Evolutionary conservation across 2,888 invertebrate genomes (phyloP).

Genomic region (Mythimna albipuncta): DNA sequence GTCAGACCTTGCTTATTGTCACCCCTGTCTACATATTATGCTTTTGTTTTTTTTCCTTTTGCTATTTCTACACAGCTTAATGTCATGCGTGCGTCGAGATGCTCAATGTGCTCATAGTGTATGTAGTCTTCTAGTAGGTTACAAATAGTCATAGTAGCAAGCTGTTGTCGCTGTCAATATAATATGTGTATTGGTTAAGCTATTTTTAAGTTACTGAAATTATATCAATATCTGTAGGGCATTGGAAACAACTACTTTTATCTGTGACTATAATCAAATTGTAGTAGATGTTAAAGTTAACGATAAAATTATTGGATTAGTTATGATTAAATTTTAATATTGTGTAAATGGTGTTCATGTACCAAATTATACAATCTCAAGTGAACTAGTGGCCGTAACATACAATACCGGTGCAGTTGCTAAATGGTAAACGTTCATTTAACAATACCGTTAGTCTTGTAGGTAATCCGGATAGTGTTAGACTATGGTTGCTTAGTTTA

Average conservation of each 20-base stretch:
- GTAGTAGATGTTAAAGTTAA: neutral
- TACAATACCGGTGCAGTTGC: neutral
- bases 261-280: neutral
- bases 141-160: conserved; percentile 1
- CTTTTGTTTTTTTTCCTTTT: conserved; percentile 15
- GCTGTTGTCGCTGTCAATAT: too few relatives aligned
- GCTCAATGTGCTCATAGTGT: too few relatives aligned
- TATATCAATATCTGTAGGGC: neutral
- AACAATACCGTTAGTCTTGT: neutral
- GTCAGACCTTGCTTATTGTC: neutral
- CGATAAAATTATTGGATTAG: neutral
- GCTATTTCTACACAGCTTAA: neutral
- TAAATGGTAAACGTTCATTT: neutral
- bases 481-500: neutral
- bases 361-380: neutral
- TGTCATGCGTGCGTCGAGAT: conserved; percentile 4
- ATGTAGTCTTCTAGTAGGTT: conserved; percentile 17
- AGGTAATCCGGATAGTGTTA: neutral
- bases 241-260: neutral
- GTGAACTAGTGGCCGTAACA: neutral
- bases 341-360: conserved; percentile 4
- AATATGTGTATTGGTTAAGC: neutral
- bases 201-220: neutral
- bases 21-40: conserved; percentile 1
- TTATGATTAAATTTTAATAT: neutral